Evolutionary conservation across 2,113 vertebrate genomes (phyloP), one percentile per base, ranked within the genome.

Genomic region (Oenanthe melanoleuca): DNA sequence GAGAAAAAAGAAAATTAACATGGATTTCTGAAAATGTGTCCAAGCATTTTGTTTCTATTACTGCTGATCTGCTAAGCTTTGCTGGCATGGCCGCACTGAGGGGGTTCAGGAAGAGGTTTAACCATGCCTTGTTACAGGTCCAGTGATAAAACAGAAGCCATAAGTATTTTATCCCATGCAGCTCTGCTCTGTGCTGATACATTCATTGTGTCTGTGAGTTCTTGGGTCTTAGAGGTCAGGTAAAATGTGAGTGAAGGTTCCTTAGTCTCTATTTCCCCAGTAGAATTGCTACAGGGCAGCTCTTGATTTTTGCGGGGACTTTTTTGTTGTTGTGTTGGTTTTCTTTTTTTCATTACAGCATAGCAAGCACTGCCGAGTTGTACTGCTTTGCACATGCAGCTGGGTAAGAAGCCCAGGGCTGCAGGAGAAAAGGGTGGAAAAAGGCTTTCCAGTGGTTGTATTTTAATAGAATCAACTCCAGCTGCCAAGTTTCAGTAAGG

Each of bases 341-440:
- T 8, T 37, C 10, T 15, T 19, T 31, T 42, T 49, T 7, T 0
- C 15, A 65, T 34, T 8, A 2, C 6, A 34, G 33, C 1, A 0
- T 5, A 40, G 50, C 49, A 59, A 45, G 52, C 17, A 4, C 60
- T 92, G 80, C 34, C 81, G 53, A 49, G 49, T 75, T 0, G 13
- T 66, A 52, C 59, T 37, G 37, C 24, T 70, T 44, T 87, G 47
- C 38, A 59, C 0, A 1, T 55, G 78, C 31, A 72, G 59, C 42
- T 81, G 91, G 40, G 21, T 80, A 55, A 88, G 67, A 23, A 83
- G 86, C 21, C 13, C 2, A 7, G 28, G 49, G n/a, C 65, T 81
- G 65, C 45, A 49, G 72, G 15, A 91, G 37, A n/a, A 72, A 23
- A 71, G 21, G 21, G 22, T 50, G n/a, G 37, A 9, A 77, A 87